Evolutionary conservation across 2,888 invertebrate species (phyloP).

Genomic region (Pherbina coryleti): DNA sequence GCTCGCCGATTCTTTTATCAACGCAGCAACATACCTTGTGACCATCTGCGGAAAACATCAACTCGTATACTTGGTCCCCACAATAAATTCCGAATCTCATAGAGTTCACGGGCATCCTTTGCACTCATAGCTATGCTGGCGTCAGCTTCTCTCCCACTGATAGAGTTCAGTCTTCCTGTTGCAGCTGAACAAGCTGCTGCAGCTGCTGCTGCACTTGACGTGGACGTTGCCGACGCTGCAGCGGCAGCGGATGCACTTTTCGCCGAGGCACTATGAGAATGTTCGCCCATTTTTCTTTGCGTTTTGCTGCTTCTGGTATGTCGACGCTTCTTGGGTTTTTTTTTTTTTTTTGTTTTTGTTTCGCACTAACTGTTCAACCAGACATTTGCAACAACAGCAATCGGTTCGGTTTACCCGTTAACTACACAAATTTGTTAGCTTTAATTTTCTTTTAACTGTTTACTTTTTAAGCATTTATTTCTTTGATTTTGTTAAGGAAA

Average conservation of each 20-base stretch:
- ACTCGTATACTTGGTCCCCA: conserved; percentile 89
- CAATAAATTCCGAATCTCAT: conserved; percentile 81
- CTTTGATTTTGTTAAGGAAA: not conserved
- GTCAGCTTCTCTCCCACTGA: conserved; percentile 25
- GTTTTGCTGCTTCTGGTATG: conserved; percentile 7
- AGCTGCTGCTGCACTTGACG: conserved; percentile 54
- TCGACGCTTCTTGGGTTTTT: conserved; percentile 49
- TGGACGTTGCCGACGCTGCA: conserved; percentile 50
- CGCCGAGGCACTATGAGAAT: conserved; percentile 51
- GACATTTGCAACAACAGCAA: conserved; percentile 22
- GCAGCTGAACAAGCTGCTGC: conserved; percentile 43
- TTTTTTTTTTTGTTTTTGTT: conserved; percentile 38
- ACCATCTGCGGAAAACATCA: conserved; percentile 92
- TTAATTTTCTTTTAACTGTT: not conserved
- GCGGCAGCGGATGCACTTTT: conserved; percentile 51
- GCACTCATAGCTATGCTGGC: conserved; percentile 59
- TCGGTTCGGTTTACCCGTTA: not conserved
- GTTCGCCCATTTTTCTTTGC: conserved; percentile 60
- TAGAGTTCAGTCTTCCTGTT: conserved; percentile 39
- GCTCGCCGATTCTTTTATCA: not conserved
- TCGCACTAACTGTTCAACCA: not conserved
- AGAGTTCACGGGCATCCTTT: conserved; percentile 75
- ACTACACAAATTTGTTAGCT: not conserved
- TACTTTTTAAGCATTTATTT: not conserved
- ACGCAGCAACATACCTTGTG: conserved; percentile 76